Evolutionary conservation across 1,140 invertebrate genomes (phyloP).

Genomic region (Drosophila equinoxialis): DNA sequence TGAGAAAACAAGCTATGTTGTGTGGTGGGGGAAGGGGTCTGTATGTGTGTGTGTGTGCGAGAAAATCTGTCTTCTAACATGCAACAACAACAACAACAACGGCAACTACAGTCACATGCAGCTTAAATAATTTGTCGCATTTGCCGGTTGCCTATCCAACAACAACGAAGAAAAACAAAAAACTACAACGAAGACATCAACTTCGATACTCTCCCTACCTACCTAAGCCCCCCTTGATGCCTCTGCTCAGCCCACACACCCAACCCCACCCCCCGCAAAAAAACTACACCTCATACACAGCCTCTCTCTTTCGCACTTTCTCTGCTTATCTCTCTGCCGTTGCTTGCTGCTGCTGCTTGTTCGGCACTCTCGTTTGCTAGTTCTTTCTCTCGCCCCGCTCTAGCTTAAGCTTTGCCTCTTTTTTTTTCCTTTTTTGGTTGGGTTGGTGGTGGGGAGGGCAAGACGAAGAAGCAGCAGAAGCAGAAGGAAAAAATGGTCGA

Average conservation of each 20-base stretch:
- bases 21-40: background rate
- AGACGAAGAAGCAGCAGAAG: no score
- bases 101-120: constrained; percentile 50
- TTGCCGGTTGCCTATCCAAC: constrained; percentile 35
- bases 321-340: constrained; percentile 19
- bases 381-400: constrained; percentile 2
- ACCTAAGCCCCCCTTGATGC: background rate
- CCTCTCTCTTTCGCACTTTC: constrained; percentile 27
- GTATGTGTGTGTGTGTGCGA: constrained; percentile 19
- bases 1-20: background rate
- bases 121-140: constrained; percentile 75
- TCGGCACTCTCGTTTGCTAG: background rate
- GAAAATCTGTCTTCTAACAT: constrained; percentile 43
- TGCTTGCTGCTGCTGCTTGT: constrained; percentile 3
- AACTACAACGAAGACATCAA: constrained; percentile 75
- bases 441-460: background rate
- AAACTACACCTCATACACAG: background rate
- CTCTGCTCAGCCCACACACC: background rate
- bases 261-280: no score
- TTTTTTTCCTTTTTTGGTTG: background rate
- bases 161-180: constrained; percentile 14
- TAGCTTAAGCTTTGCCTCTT: constrained; percentile 8
- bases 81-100: constrained; percentile 31
- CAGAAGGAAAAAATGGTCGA: background rate
- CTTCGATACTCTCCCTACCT: constrained; percentile 39